Percentiles rank a stretch among this genome's conserved stretches.
phyloP scores from a whole-genome alignment of 2,797 vertebrate species.

The Lophotriccus pileatus region DNA sequence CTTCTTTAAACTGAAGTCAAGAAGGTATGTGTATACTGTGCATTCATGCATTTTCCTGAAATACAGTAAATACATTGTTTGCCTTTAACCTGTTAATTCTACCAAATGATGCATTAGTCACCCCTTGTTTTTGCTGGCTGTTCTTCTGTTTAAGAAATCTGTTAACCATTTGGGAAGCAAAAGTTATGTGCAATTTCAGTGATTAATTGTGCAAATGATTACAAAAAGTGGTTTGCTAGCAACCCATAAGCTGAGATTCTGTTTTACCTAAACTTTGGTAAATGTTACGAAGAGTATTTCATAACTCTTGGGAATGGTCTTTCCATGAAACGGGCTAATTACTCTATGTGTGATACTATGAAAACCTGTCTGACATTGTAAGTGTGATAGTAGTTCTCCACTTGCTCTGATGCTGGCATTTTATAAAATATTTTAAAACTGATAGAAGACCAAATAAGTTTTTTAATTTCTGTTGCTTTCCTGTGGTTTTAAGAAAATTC shows the following conservation, averaged over 20 bases:
- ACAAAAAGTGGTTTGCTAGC: neutral
- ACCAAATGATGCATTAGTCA: neutral
- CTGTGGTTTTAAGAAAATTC: neutral
- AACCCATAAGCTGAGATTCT: neutral
- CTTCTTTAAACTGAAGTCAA: neutral
- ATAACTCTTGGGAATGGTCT: neutral
- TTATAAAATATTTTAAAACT: neutral
- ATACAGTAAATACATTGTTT: neutral
- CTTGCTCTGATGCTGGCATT: neutral
- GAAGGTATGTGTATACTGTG: neutral
- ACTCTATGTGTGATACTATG: neutral
- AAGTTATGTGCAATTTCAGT: neutral
- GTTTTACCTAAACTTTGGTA: neutral
- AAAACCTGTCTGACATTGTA: neutral
- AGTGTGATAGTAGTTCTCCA: neutral
- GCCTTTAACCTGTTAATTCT: neutral
- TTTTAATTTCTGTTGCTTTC: neutral
- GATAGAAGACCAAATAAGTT: neutral
- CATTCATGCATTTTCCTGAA: neutral
- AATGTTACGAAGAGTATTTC: neutral
- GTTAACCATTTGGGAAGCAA: neutral
- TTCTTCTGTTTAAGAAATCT: neutral
- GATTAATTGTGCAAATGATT: neutral
- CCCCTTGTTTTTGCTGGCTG: neutral
- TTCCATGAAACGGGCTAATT: neutral